Evolutionary conservation across 2,888 invertebrate genomes (phyloP), one percentile per base, ranked within the genome.

Genomic region (Hypselothyrea guttata): DNA sequence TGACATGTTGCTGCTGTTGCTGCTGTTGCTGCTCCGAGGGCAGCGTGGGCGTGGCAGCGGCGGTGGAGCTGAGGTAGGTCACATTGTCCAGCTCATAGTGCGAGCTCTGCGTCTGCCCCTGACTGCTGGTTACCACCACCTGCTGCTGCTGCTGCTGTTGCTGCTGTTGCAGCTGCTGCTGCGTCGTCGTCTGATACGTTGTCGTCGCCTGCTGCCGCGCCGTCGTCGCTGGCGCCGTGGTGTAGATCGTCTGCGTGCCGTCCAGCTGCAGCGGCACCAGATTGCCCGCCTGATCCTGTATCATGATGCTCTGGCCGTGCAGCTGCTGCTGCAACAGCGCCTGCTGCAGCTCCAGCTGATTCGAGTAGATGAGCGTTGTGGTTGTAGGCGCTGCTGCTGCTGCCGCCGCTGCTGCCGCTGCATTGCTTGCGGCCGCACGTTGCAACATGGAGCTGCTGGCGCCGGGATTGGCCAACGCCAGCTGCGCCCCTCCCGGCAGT

Each of bases 1-100:
- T 89, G 13, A 89, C 89, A 65, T 89, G 89, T 61, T 71, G 78
- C 4, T 54, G 72, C 31, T 58, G 72, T 12, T 57, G 61, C 47
- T 64, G 81, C 7, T 66, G 77, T 40, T 68, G 74, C 37, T 62
- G 78, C 12, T 76, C 22, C 5, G 22, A 22, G 15, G 73, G 65
- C 55, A 75, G 47, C 5, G 83, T 51, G 38, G 88, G 87, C 16
- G 86, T 78, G 40, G 84, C 78, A n/a, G 87, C 75, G 4, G 78
- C 66, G 27, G 87, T 73, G 4, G 88, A 71, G 46, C 87, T 88
- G 18, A 89, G 71, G 62, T 89, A 89, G 13, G 88, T 78, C 12
- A 89, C 89, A 68, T 89, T 89, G 49, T 89, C 89, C 38, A 89
- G 62, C 56, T 89, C 89, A 46, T 89, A 89, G 65, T 88, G 88